Base-by-base conservation (phyloP, 1,140 invertebrate genomes). In the Colletes latitarsis region DNA sequence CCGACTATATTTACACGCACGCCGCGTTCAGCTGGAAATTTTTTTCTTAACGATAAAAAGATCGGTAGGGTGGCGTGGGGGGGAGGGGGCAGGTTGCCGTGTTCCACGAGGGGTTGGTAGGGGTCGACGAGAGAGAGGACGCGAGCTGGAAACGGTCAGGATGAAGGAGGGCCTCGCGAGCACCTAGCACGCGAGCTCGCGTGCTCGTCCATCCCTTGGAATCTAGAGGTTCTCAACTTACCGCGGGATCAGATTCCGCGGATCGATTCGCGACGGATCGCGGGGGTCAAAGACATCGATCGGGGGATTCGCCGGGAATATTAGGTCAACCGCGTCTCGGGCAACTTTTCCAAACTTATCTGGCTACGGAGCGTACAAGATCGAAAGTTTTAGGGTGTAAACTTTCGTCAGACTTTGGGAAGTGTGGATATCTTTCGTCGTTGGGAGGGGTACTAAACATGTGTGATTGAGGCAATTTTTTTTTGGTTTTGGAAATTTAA, bases 171-270 rank as follows among this genome's bases (percentile, higher is more conserved):
- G 43, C 41, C 41, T 74, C 81, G 52, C 77, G 78, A 82, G 85
- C 86, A 84, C 82, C 77, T 82, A 88, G 89, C 92, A 93, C 91
- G 92, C 92, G 87, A 93, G 76, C 85, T 93, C 84, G 92, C 92
- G 91, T 93, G 92, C 89, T 90, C 85, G 89, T 89, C 83, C 90
- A 92, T 92, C 91, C 90, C 91, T 88, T 75, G 88, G 89, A 89
- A 86, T 88, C 82, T 85, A 71, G 70, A 15, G 90, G 91, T 91
- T 91, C 89, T 90, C 90, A 91, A 90, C 88, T 77, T 69, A 70
- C 63, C 69, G 14, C 4, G 10, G 8, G 15, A 70, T 70, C 21
- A 19, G 17, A 70, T 69, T 57, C 73, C 43, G 5, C 3, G 64
- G 58, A 63, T 77, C n/a, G 49, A 64, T 46, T 6, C 0, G n/a